A percentile compares a stretch with the other conserved stretches of the same genome.
Evolutionary conservation across 2,888 invertebrate genomes (phyloP).

Genomic region (Parasteatoda lunata): DNA sequence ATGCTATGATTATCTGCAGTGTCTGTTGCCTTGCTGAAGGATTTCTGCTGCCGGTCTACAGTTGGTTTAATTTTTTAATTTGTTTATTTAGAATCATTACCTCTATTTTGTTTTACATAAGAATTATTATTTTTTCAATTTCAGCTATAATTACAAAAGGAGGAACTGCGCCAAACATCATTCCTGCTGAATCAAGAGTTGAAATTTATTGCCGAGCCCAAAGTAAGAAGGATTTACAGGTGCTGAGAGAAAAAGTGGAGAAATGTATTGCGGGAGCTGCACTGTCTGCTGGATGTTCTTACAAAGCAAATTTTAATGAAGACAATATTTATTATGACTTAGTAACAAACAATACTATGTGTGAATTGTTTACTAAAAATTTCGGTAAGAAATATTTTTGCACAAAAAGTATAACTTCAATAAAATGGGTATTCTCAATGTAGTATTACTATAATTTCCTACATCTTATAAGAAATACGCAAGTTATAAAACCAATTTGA

Average conservation of each 20-base stretch:
- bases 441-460: no score
- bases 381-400: no score
- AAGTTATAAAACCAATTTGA: no score
- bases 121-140: not conserved
- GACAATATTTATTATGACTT: constrained; percentile 71
- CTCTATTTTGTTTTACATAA: no score
- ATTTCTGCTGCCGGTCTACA: no score
- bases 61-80: no score
- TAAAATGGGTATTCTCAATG: no score
- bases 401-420: no score
- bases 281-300: not conserved
- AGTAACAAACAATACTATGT: constrained; percentile 72
- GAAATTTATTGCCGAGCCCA: not conserved
- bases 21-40: no score
- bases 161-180: not conserved
- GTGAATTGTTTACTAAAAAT: constrained; percentile 70
- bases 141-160: not conserved
- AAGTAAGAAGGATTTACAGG: not conserved
- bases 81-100: no score
- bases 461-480: no score
- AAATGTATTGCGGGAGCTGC: not conserved
- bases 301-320: not conserved
- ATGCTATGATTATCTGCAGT: no score
- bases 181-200: not conserved
- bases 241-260: not conserved